These are phyloP conservation scores for Cyanoramphus novaezelandiae DNA, from an alignment of 2,113 vertebrate species.

Conservation along the genomic window DNA sequence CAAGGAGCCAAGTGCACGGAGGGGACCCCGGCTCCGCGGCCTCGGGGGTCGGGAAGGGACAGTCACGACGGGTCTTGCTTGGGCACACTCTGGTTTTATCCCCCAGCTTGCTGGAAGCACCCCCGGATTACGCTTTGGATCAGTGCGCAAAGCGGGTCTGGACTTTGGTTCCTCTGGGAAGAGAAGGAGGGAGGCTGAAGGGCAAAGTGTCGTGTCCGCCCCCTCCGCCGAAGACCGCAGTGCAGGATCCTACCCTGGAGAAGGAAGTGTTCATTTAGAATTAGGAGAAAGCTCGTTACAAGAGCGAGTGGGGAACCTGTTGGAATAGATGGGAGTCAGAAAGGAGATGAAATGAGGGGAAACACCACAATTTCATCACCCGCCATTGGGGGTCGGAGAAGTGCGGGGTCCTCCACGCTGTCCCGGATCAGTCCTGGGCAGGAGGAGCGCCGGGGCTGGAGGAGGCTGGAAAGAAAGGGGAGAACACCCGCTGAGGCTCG, in stretches of 20 bases:
- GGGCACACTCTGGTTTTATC: not conserved
- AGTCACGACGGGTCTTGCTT: not conserved
- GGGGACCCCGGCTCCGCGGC: not conserved
- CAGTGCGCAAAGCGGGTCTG: not conserved
- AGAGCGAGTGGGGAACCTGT: not conserved
- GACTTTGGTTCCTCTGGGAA: not conserved
- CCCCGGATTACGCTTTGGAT: not conserved
- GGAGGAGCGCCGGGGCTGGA: not conserved
- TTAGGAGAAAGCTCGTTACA: not conserved
- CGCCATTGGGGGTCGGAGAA: not conserved
- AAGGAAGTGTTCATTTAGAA: not conserved
- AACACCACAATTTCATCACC: not conserved
- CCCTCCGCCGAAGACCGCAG: too few relatives aligned
- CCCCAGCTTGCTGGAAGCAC: not conserved
- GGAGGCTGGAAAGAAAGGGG: not conserved
- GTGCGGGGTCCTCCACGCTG: not conserved
- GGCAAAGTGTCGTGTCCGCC: not conserved
- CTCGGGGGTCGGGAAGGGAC: rapidly evolving
- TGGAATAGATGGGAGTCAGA: not conserved
- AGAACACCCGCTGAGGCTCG: not conserved
- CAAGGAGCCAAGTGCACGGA: not conserved
- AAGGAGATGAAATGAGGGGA: not conserved
- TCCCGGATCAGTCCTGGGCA: not conserved
- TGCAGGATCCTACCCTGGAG: not conserved
- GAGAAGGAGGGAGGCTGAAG: not conserved